Conservation (phyloP, 2,888 invertebrate genomes). For the Petrophora chlorosata region DNA sequence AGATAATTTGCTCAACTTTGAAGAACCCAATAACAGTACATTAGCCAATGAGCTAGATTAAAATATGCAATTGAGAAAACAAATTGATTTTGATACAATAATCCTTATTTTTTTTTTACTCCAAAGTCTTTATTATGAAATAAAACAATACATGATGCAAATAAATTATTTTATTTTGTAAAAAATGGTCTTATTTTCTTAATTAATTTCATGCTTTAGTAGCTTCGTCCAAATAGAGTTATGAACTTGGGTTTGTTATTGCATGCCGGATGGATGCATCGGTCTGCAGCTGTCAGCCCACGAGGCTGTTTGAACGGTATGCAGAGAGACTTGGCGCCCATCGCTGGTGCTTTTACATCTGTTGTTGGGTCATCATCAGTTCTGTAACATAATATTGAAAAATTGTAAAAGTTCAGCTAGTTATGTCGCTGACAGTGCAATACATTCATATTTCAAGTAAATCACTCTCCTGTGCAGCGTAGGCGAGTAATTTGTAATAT, state of each 20-base stretch:
- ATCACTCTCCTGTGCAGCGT: no score
- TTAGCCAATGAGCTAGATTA: conserved; percentile 8
- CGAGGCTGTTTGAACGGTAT: conserved; percentile 96
- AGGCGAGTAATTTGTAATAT: no score
- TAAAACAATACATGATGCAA: conserved; percentile 30
- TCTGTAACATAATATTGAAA: conserved; percentile 73
- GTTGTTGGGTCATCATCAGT: conserved; percentile 85
- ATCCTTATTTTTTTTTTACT: no score
- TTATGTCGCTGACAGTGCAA: no score
- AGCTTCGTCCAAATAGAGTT: conserved; percentile 98
- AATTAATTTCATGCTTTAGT: conserved; percentile 68
- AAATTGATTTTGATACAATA: not conserved
- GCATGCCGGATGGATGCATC: conserved; percentile 96
- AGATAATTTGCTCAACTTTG: conserved; percentile 48
- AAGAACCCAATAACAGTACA: conserved; percentile 22
- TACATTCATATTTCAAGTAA: no score
- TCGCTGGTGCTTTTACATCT: conserved; percentile 92
- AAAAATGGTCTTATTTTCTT: conserved; percentile 40
- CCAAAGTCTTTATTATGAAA: no score
- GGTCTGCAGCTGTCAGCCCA: conserved; percentile 83
- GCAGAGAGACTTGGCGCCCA: conserved; percentile 99
- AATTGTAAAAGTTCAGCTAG: no score
- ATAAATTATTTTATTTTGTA: conserved; percentile 48
- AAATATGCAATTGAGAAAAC: not conserved
- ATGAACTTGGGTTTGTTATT: conserved; percentile 91